Percentiles rank a stretch among this genome's conserved stretches.
These are phyloP conservation scores for Danaus plexippus DNA, from an alignment of 1,140 invertebrate genomes.

Conservation along the genomic window DNA sequence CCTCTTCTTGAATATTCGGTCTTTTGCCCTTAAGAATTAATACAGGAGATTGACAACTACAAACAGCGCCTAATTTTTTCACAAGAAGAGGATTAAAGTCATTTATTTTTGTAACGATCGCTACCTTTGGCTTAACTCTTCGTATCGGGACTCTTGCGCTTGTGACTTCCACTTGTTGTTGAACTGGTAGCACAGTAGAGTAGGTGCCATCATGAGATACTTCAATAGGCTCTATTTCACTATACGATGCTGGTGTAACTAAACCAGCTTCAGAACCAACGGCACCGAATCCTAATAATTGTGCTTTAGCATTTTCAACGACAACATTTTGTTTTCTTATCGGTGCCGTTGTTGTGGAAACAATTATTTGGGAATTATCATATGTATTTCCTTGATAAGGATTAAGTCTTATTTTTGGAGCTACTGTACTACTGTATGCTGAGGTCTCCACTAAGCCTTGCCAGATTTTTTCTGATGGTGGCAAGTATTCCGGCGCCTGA, in stretches of 20 bases:
- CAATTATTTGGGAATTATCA: conserved; percentile 14
- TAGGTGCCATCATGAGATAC: conserved; percentile 33
- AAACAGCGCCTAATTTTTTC: conserved; percentile 80
- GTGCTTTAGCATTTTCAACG: conserved; percentile 58
- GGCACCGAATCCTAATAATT: conserved; percentile 52
- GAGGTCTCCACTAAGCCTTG: conserved; percentile 31
- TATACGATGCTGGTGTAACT: conserved; percentile 32
- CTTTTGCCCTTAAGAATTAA: conserved; percentile 68
- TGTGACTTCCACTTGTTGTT: conserved; percentile 56
- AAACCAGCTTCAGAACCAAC: conserved; percentile 56
- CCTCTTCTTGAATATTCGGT: conserved; percentile 37
- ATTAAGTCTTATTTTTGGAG: conserved; percentile 34
- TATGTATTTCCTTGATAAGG: conserved; percentile 31
- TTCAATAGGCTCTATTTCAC: conserved; percentile 34
- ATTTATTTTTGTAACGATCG: conserved; percentile 77
- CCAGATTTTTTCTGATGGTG: conserved; percentile 34
- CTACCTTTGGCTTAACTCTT: conserved; percentile 66
- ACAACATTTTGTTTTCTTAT: conserved; percentile 59
- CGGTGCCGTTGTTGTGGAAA: conserved; percentile 31
- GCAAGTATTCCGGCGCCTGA: conserved; percentile 56
- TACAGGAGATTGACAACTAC: conserved; percentile 79
- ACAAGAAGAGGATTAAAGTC: conserved; percentile 79
- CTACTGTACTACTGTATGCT: conserved; percentile 23
- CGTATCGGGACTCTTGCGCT: conserved; percentile 33
- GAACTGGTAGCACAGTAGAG: conserved; percentile 34